These are phyloP conservation scores for Scomberomorus guttatus DNA, from an alignment of 2,797 vertebrate genomes.

Conservation along the genomic window DNA sequence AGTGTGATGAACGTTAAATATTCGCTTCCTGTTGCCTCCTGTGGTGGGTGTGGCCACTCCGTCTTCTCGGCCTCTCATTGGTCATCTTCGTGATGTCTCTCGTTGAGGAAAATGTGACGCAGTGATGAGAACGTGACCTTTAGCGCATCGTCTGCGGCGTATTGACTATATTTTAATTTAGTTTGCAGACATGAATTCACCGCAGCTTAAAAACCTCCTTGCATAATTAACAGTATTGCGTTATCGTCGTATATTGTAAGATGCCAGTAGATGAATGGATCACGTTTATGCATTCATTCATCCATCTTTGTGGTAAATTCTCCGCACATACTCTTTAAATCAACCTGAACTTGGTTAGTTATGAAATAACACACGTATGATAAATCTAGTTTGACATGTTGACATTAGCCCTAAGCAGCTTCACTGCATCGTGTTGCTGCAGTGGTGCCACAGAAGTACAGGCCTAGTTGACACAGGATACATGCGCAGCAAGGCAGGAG, in stretches of 20 bases:
- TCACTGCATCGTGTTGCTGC: slow-evolving; percentile 53
- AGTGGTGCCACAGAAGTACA: slow-evolving; percentile 13
- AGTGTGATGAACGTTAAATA: slow-evolving; percentile 11
- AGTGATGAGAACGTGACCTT: slow-evolving; percentile 82
- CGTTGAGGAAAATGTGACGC: slow-evolving; percentile 84
- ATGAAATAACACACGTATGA: accelerated
- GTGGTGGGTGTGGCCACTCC: slow-evolving; percentile 69
- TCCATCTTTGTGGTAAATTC: neutral
- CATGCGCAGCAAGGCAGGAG: neutral
- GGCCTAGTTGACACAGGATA: slow-evolving; percentile 45
- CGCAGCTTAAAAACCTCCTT: accelerated
- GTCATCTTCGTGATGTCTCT: slow-evolving; percentile 38
- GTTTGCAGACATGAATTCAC: neutral
- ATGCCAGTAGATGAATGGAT: neutral
- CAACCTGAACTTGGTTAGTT: accelerated
- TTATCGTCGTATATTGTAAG: neutral
- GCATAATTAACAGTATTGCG: neutral
- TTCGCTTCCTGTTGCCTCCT: slow-evolving; percentile 74
- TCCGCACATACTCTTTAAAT: neutral
- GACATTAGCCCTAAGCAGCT: neutral
- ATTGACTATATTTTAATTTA: neutral
- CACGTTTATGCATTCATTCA: neutral
- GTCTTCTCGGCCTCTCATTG: slow-evolving; percentile 65
- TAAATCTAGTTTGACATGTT: neutral
- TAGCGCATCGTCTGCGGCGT: slow-evolving; percentile 66